Conservation (phyloP, 2,113 vertebrate genomes). For the Suncus etruscus region DNA sequence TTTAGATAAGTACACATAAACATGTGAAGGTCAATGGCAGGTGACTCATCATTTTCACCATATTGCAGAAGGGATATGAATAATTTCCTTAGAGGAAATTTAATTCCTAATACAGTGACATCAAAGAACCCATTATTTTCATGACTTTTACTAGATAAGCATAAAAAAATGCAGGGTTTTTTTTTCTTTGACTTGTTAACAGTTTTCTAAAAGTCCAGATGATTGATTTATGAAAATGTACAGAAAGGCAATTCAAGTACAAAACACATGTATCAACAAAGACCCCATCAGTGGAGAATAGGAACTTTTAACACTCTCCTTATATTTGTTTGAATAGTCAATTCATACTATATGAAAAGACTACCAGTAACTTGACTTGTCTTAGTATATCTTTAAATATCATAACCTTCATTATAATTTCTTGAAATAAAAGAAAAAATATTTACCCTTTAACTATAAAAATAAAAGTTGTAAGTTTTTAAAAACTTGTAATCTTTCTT, state of each 20-base stretch:
- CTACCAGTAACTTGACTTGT: neutral
- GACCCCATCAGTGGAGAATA: neutral
- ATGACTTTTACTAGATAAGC: conserved; percentile 64
- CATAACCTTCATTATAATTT: neutral
- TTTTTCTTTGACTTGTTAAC: conserved; percentile 49
- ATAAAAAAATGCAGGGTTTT: conserved; percentile 9
- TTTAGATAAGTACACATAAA: conserved; percentile 77
- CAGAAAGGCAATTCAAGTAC: conserved; percentile 21
- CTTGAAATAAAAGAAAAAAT: conserved; percentile 40
- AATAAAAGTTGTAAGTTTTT: conserved; percentile 18
- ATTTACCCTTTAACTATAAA: conserved; percentile 20
- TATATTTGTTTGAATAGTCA: conserved; percentile 37
- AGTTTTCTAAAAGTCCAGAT: conserved; percentile 54
- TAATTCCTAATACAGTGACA: conserved; percentile 69
- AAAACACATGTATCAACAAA: neutral
- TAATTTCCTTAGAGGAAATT: conserved; percentile 76
- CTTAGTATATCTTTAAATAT: conserved; percentile 22
- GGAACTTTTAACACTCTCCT: neutral
- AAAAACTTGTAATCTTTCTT: conserved; percentile 3
- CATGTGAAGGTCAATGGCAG: conserved; percentile 75
- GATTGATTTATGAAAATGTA: conserved; percentile 47
- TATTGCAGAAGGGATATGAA: conserved; percentile 57
- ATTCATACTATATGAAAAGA: neutral
- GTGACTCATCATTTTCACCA: conserved; percentile 67
- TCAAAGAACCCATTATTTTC: conserved; percentile 74